Evolutionary conservation across 2,797 vertebrate genomes (phyloP).

Genomic region (Botia kubotai): DNA sequence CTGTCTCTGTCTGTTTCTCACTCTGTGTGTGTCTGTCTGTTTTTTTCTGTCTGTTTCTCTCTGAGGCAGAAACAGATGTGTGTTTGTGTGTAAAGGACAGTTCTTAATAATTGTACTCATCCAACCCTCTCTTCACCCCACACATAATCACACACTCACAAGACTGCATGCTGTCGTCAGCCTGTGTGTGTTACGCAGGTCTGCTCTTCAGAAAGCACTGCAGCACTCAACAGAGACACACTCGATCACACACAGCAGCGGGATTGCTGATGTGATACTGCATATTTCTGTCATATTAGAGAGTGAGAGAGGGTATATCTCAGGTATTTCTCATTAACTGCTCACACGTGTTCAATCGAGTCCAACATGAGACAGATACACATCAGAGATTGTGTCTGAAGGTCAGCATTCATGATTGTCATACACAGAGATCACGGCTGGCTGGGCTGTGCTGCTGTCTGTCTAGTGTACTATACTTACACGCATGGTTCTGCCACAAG

Average conservation of each 20-base stretch:
- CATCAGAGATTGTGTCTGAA: neutral
- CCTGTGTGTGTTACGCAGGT: slow-evolving; percentile 38
- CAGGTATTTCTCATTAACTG: neutral
- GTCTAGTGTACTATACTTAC: slow-evolving; percentile 24
- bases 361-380: neutral
- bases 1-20: too few species aligned
- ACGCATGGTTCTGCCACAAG: slow-evolving; percentile 21
- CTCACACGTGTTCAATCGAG: neutral
- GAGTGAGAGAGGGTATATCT: neutral
- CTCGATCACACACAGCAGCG: neutral
- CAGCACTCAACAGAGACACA: slow-evolving; percentile 27
- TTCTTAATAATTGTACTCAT: slow-evolving; percentile 24
- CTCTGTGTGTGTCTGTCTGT: neutral
- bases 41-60: too few species aligned
- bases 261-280: neutral
- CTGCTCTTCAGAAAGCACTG: slow-evolving; percentile 37
- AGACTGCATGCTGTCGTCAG: slow-evolving; percentile 43
- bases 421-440: neutral
- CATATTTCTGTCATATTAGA: neutral
- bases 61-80: neutral
- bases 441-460: neutral
- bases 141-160: slow-evolving; percentile 36
- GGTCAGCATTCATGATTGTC: neutral
- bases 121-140: slow-evolving; percentile 24
- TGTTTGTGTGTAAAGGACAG: slow-evolving; percentile 27